These are phyloP conservation scores for Stratiolaelaps scimitus DNA, from an alignment of 1,140 invertebrate species.

Conservation along the genomic window DNA sequence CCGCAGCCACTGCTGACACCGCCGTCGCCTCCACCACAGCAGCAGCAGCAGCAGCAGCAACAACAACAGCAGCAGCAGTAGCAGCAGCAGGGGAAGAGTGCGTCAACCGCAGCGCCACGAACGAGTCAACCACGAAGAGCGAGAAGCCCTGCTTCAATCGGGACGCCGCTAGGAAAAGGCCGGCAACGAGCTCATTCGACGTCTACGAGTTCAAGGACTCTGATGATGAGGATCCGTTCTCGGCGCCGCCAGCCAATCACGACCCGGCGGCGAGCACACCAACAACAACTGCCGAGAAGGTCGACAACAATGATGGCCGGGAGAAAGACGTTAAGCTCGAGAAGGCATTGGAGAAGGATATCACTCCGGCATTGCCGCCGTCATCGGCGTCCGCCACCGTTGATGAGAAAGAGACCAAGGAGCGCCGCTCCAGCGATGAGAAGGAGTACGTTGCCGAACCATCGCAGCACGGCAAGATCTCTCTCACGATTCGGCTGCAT, in stretches of 20 bases:
- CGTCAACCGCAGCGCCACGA: background rate
- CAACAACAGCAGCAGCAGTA: conserved; percentile 17
- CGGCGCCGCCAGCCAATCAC: conserved; percentile 4
- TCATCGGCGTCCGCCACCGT: background rate
- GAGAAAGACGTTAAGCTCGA: background rate
- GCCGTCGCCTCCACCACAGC: background rate
- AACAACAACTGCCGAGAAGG: background rate
- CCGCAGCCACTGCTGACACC: background rate
- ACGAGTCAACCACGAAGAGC: background rate
- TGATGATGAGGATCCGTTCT: conserved; percentile 35
- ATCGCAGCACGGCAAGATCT: conserved; percentile 35
- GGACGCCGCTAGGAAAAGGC: background rate
- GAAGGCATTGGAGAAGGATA: background rate
- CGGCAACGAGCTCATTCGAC: conserved; percentile 34
- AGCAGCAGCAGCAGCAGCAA: background rate
- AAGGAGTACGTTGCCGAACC: conserved; percentile 37
- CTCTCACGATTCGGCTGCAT: conserved; percentile 36
- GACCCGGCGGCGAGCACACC: background rate
- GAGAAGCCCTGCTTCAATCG: conserved; percentile 25
- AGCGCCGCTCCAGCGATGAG: conserved; percentile 9
- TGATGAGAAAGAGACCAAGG: background rate
- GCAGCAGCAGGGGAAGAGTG: conserved; percentile 2
- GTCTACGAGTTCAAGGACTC: conserved; percentile 37
- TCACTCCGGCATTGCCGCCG: background rate
- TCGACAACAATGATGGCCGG: background rate